Base-by-base conservation (phyloP, 2,888 invertebrate genomes). In the Zelleria hepariella region DNA sequence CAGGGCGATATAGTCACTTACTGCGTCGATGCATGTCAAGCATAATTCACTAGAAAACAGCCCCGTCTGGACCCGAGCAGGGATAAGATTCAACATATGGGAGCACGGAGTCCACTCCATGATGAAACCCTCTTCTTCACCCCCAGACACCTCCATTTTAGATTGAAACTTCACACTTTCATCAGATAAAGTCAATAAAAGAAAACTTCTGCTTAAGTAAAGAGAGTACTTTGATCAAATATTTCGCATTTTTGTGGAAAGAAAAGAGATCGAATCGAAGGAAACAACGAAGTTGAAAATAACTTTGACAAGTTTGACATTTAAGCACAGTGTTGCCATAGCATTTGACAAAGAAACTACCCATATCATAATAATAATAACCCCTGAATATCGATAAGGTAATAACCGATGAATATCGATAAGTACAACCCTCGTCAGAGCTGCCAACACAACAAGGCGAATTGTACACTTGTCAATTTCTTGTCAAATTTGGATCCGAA, bases 21-120 rank as follows among this genome's bases (percentile, higher is more conserved):
- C 90, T n/a, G 92, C 94, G 84, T 96, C 96, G 49, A 97, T 90
- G 73, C 96, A 96, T 0, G 96, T 97, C 61, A 96, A 87, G 75
- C 86, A 89, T 52, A 96, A 83, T 75, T 95, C 94, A 71, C 91
- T 92, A 15, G 93, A 92, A 78, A 95, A 95, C 66, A 96, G 79
- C 4, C 96, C 95, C 70, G 88, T 92, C 75, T 94, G 93, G 60
- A 93, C 90, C 70, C 92, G 92, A 57, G 92, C 85, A 24, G 96
- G 96, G 68, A 96, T 93, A 73, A 93, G 91, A 70, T 93, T 93
- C 61, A 95, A 88, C 68, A 96, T 87, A 72, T 93, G 92, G 15
- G 93, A 91, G 66, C 95, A 89, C 1, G 95, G 95, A 55, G 94
- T 92, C 96, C 96, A 96, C 88, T 96, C 96, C 68, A 92, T 84